Percentiles rank a stretch among this genome's conserved stretches.
These are phyloP conservation scores for Poecilia gillii DNA, from an alignment of 2,797 vertebrate genomes.

Conservation along the genomic window DNA sequence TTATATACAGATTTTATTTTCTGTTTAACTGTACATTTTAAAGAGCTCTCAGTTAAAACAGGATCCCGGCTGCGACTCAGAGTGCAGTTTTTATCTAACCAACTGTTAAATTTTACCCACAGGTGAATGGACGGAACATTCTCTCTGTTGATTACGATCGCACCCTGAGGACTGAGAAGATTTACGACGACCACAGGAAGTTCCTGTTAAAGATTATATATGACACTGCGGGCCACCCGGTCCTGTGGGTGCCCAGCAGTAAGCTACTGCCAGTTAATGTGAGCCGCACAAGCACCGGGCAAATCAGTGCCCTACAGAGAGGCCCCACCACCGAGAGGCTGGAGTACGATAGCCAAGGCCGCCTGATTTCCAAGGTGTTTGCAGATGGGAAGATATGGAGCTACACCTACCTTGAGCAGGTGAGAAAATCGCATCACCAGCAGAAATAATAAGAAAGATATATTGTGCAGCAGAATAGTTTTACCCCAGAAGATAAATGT, in stretches of 20 bases:
- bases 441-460: conserved; percentile 24
- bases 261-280: conserved; percentile 97
- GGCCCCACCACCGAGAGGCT: conserved; percentile 92
- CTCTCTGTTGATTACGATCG: conserved; percentile 98
- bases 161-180: conserved; percentile 95
- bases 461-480: conserved; percentile 19
- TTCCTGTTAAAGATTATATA: conserved; percentile 97
- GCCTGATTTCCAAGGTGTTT: conserved; percentile 92
- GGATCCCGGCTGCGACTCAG: neutral
- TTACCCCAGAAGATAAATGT: conserved; percentile 29
- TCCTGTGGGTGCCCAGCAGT: conserved; percentile 98
- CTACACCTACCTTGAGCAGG: conserved; percentile 98
- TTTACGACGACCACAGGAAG: conserved; percentile 99
- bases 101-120: conserved; percentile 26
- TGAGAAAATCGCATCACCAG: conserved; percentile 66
- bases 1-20: conserved; percentile 48
- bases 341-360: conserved; percentile 93
- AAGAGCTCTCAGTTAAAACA: too few species aligned
- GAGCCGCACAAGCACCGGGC: conserved; percentile 92
- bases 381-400: conserved; percentile 99
- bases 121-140: conserved; percentile 99
- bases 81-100: neutral
- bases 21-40: neutral
- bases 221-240: conserved; percentile 92
- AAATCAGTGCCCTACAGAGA: conserved; percentile 93